Base-by-base conservation (phyloP, 2,888 invertebrate species). In the Synergus laeviventris region DNA sequence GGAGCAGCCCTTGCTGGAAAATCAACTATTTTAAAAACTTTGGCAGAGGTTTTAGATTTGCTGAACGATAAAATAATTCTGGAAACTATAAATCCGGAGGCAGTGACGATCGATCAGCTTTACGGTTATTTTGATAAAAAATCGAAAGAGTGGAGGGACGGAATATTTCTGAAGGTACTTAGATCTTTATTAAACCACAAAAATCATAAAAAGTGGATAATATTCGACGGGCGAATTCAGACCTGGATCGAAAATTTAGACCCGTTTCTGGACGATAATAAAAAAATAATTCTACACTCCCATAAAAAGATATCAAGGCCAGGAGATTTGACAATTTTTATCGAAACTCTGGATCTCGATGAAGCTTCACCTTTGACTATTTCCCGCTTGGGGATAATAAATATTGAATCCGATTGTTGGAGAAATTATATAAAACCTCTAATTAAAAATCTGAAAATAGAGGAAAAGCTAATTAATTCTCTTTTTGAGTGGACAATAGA, bases 311-410 rank as follows among this genome's bases (percentile, higher is more conserved):
- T 94, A 75, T 91, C 90, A 78, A 91, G 93, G 89, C 90, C 92
- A 1, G 82, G 89, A 16, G 88, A 90, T 1, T 92, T 92, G 91
- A 92, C 92, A 73, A 88, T 94, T 77, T 92, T 94, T 82, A 93
- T 94, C 86, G 94, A 94, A 88, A 93, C 93, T 1, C 91, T 92
- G 90, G 93, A 93, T 87, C 88, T 94, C 42, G 88, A 91, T 4
- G 91, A 93, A 81, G 91, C 91, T 24, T 92, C 92, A 5, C 94
- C 94, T 45, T 93, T 93, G 9, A 92, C 93, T 79, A 92, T 95
- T 42, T 93, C 94, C 64, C 92, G 93, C 16, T 94, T 94, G 87
- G 94, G 94, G 64, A 93, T 94, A 89, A 91, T 95, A 76, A 94
- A 94, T 86, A 89, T 95, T 80, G 94, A 79, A 7, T 74, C 16